Conservation (phyloP, 2,888 invertebrate genomes). For the Orchesella flavescens region DNA sequence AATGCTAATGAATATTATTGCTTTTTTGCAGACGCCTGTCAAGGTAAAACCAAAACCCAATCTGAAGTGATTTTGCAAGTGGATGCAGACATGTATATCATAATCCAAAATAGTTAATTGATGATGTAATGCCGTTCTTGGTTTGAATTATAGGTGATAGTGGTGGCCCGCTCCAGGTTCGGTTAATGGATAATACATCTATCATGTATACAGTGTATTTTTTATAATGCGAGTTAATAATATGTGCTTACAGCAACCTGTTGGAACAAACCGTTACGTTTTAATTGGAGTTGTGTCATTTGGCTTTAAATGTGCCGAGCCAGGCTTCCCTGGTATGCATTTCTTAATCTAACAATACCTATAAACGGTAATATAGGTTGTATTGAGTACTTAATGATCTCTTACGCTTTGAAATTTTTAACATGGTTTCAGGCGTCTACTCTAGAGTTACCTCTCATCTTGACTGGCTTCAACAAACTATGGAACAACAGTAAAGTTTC, state of each 20-base stretch:
- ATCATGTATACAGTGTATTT: too few species aligned
- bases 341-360: neutral
- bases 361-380: too few species aligned
- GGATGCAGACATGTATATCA: too few species aligned
- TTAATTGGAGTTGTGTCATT: conserved; percentile 82
- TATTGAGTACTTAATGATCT: neutral
- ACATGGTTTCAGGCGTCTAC: conserved; percentile 81
- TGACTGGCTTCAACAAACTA: conserved; percentile 78
- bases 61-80: too few species aligned
- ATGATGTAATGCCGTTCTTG: too few species aligned
- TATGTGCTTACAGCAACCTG: too few species aligned
- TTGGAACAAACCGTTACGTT: conserved; percentile 75
- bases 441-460: conserved; percentile 80
- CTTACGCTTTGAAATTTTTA: neutral
- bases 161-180: conserved; percentile 87
- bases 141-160: conserved; percentile 79
- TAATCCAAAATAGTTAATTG: too few species aligned
- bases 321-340: conserved; percentile 73
- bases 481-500: conserved; percentile 12
- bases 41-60: conserved; percentile 42
- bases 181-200: too few species aligned
- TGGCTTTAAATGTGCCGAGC: conserved; percentile 79
- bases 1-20: neutral
- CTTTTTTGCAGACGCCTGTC: conserved; percentile 64
- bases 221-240: too few species aligned